phyloP scores from a whole-genome alignment of 2,797 vertebrate species.

The Hirundo rustica region DNA sequence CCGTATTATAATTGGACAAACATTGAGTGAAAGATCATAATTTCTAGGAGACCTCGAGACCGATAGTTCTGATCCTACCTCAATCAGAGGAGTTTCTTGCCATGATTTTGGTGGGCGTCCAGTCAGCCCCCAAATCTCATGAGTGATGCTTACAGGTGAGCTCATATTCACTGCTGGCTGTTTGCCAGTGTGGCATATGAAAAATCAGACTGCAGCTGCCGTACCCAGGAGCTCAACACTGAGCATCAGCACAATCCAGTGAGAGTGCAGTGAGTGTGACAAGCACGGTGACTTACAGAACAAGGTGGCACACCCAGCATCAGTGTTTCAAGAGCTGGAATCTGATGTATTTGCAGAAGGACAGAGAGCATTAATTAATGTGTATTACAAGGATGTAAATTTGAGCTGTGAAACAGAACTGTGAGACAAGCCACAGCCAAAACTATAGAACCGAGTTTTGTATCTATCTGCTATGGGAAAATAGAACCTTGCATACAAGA shows the following conservation, averaged over 20 bases:
- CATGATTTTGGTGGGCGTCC: background rate
- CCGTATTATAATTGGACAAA: background rate
- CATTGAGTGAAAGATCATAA: background rate
- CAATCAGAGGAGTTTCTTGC: background rate
- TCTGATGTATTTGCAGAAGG: background rate
- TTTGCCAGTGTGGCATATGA: background rate
- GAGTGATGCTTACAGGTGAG: background rate
- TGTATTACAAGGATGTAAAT: background rate
- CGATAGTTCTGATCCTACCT: background rate
- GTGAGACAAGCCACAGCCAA: background rate
- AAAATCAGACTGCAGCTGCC: constrained; percentile 14
- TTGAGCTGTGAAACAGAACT: background rate
- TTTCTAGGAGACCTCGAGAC: background rate
- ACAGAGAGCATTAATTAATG: background rate
- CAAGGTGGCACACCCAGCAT: constrained; percentile 7
- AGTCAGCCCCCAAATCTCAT: background rate
- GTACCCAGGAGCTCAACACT: background rate
- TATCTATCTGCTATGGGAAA: background rate
- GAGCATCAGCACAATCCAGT: background rate
- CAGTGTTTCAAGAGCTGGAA: constrained; percentile 36
- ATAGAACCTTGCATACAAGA: background rate
- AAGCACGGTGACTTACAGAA: constrained; percentile 33
- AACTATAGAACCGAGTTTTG: background rate
- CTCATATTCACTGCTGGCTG: background rate
- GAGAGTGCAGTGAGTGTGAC: background rate